Evolutionary conservation across 2,113 vertebrate genomes (phyloP), one percentile per base, ranked within the genome.

Genomic region (Carassius carassius): DNA sequence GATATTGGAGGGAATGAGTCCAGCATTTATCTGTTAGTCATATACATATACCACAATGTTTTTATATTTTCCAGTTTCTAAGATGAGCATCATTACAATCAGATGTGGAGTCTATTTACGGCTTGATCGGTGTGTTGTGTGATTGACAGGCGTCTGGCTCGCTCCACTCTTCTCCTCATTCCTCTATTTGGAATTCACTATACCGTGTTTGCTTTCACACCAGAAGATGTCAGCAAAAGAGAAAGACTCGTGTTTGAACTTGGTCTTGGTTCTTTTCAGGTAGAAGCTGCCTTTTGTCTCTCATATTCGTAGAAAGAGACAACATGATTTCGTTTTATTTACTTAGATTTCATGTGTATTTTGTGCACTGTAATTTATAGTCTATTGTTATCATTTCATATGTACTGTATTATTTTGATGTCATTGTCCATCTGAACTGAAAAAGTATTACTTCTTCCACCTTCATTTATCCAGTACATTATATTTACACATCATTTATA

Each of bases 131-230:
- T 65, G 60, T 81, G 29, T 32, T 81, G 51, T 86, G 8, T 88
- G 75, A 58, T 74, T 69, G 51, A 67, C 85, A 98, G 97, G 92
- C 96, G 98, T 62, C 94, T 99, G 91, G 98, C 98, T 35, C 96
- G 98, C 49, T 99, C 98, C 85, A 99, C 98, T 0, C 95, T 99
- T 78, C 95, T 99, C 87, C 96, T 99, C 90, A 99, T 99, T 90
- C 98, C 98, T 0, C 91, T 99, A 54, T 99, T 99, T 62, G 98
- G 98, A 86, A 99, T 99, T 92, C 98, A 99, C 94, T 99, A 99
- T 94, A 99, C 98, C 0, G 96, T 99, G 60, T 99, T 99, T 65
- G 97, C 98, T 90, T 99, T 99, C 92, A 99, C 97, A 23, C 98
- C 98, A 1, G 98, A 99, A 92, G 96, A 98, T 0, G 96, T 99